Percentiles rank a stretch among this genome's conserved stretches.
These are phyloP conservation scores for Tragelaphus buxtoni DNA, from an alignment of 2,113 vertebrate genomes.

Conservation along the genomic window DNA sequence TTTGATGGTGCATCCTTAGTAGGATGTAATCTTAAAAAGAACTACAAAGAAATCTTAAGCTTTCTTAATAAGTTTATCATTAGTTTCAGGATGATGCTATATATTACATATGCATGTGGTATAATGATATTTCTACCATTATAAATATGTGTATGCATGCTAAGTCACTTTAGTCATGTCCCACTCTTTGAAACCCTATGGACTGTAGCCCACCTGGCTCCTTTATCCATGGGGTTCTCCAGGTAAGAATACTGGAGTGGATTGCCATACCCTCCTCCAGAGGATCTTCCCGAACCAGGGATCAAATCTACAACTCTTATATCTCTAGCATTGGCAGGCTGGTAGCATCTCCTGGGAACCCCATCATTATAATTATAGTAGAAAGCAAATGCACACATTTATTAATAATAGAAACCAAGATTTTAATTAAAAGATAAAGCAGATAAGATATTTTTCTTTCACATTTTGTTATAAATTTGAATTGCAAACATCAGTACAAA, in stretches of 20 bases:
- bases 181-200: background rate
- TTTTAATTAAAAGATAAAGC: conserved; percentile 20
- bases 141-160: background rate
- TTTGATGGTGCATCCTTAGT: background rate
- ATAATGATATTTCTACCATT: background rate
- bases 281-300: background rate
- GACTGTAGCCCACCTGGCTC: background rate
- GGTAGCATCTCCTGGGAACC: background rate
- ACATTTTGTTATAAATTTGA: conserved; percentile 27
- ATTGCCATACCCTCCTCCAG: background rate
- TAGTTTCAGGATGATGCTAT: conserved; percentile 21
- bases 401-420: conserved; percentile 15
- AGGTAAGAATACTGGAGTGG: background rate
- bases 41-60: background rate
- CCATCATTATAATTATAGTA: background rate
- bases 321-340: background rate
- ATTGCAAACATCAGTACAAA: background rate
- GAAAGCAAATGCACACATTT: background rate
- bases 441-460: background rate
- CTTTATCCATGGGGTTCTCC: background rate
- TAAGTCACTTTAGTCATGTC: background rate
- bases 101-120: background rate
- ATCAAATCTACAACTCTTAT: background rate
- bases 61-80: background rate
- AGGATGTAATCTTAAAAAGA: background rate